Conservation (phyloP, 2,888 invertebrate genomes). For the Cylindroiulus punctatus region DNA sequence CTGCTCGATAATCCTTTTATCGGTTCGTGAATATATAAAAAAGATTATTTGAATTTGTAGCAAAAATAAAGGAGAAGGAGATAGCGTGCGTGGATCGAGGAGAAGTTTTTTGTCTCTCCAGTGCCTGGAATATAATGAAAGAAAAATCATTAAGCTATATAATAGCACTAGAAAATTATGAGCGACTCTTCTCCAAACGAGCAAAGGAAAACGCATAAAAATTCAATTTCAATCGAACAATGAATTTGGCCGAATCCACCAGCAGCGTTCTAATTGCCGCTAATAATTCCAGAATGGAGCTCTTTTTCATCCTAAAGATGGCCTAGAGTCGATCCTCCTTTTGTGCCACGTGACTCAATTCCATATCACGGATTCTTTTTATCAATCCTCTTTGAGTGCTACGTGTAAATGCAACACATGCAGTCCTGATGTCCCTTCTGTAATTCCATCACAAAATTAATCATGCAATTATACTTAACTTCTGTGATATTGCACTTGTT, state of each 20-base stretch:
- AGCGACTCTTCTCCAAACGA: not conserved
- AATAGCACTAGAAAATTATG: conserved; percentile 10
- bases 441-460: too few relatives aligned
- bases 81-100: not conserved
- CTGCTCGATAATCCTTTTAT: conserved; percentile 4
- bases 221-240: conserved; percentile 18
- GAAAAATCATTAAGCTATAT: conserved; percentile 18
- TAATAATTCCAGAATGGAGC: not conserved
- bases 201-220: not conserved
- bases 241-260: conserved; percentile 18
- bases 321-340: not conserved
- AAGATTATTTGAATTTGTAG: conserved; percentile 18
- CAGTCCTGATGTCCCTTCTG: too few relatives aligned
- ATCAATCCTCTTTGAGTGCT: not conserved
- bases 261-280: conserved; percentile 18
- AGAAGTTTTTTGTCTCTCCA: not conserved
- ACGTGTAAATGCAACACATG: not conserved
- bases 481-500: too few relatives aligned
- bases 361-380: not conserved
- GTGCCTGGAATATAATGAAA: not conserved
- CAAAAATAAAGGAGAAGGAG: not conserved
- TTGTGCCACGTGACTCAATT: not conserved
- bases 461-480: too few relatives aligned
- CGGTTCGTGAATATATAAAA: conserved; percentile 10
- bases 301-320: not conserved